Evolutionary conservation across 1,140 invertebrate species (phyloP), one percentile per base, ranked within the genome.

Genomic region (Drosophila sturtevanti): DNA sequence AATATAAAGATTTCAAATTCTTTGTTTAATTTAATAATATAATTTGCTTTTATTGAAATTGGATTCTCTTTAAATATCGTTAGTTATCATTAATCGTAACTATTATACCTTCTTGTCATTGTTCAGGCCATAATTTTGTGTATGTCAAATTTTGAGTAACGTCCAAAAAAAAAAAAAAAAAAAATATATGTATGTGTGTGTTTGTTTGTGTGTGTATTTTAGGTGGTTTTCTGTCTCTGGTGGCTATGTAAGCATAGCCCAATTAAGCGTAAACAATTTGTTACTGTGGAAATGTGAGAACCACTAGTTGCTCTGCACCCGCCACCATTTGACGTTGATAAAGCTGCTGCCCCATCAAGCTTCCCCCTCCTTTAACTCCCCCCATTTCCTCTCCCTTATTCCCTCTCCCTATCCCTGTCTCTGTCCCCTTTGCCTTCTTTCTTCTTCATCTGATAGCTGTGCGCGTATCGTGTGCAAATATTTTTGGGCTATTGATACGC

Each of bases 241-340:
- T 64, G 41, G 51, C 72, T 51, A 59, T 87, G 80, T 89, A 89
- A 84, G 68, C 85, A 73, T 77, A 89, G 85, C 76, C 84, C 84
- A 89, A 89, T 89, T 89, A 89, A 76, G 84, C 85, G 85, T 89
- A 89, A 89, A 87, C 79, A 87, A 87, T 87, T 82, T 87, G 69
- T 65, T 87, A 62, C 68, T 78, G 63, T 78, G 78, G 79, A 59
- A 89, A 87, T 74, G 65, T 77, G 72, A 89, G 84, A 75, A 82
- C 79, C 84, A 87, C 82, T 87, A 87, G 82, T 87, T 87, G 82
- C 84, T 86, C 51, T 31, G 11, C 31, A 18, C 59, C 41, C 21
- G 38, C 16, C 27, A 56, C 37, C 21, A 24, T 66, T 62, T 86
- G 82, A 82, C 82, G 87, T 86, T 86, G 82, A 86, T 76, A 86